A percentile compares a stretch with the other conserved stretches of the same genome.
Evolutionary conservation across 2,888 invertebrate genomes (phyloP).

Genomic region (Agelastica alni): DNA sequence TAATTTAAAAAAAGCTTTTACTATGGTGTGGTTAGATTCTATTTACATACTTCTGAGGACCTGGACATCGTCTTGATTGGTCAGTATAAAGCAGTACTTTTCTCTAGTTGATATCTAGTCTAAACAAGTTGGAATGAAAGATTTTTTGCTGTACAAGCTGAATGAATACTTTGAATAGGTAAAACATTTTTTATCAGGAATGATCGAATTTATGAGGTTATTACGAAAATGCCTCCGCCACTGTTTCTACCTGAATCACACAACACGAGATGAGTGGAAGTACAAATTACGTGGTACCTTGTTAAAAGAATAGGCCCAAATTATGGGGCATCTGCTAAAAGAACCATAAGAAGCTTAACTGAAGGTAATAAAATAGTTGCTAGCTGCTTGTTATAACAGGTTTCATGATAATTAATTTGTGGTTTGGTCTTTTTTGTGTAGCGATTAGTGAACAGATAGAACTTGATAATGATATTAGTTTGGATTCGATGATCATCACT

Average conservation of each 20-base stretch:
- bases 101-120: too few species aligned
- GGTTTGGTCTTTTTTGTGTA: conserved; percentile 32
- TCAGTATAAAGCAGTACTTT: too few species aligned
- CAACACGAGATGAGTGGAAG: conserved; percentile 16
- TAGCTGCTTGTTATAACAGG: conserved; percentile 38
- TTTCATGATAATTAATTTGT: conserved; percentile 39
- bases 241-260: conserved; percentile 25
- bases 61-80: too few species aligned
- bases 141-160: too few species aligned
- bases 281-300: conserved; percentile 33
- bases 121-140: too few species aligned
- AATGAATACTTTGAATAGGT: too few species aligned
- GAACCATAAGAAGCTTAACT: conserved; percentile 37
- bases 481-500: conserved; percentile 9
- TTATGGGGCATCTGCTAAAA: conserved; percentile 36
- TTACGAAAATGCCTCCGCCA: conserved; percentile 19
- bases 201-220: too few species aligned
- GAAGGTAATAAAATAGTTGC: conserved; percentile 36
- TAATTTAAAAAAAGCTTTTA: too few species aligned
- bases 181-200: background rate
- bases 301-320: conserved; percentile 40
- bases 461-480: conserved; percentile 32
- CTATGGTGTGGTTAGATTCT: too few species aligned
- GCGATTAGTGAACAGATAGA: conserved; percentile 30
- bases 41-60: too few species aligned